phyloP scores from a whole-genome alignment of 2,888 invertebrate species.

The Helleia helle region DNA sequence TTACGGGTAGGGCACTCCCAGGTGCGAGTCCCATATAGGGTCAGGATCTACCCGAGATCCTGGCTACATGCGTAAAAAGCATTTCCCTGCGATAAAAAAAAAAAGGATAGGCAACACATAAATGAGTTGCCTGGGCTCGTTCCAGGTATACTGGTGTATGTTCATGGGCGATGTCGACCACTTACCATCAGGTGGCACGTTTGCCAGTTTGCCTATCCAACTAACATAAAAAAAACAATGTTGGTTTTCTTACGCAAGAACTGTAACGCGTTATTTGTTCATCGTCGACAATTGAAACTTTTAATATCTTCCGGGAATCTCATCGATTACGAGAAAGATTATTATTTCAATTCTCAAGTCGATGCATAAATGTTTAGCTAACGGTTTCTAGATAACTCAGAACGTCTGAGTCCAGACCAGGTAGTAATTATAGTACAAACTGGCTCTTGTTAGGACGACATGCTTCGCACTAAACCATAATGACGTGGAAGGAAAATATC shows the following conservation, averaged over 20 bases:
- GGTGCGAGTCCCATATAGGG: too few relatives aligned
- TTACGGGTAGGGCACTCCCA: too few relatives aligned
- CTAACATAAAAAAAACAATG: neutral
- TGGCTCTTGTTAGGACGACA: slow-evolving; percentile 4
- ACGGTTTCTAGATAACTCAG: neutral
- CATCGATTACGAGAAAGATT: slow-evolving; percentile 2
- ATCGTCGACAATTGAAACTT: neutral
- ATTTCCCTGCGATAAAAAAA: too few relatives aligned
- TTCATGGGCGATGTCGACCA: too few relatives aligned
- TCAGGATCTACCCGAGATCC: too few relatives aligned
- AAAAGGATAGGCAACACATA: too few relatives aligned
- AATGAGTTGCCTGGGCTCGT: too few relatives aligned
- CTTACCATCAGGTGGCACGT: too few relatives aligned
- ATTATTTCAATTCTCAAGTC: neutral
- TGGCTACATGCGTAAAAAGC: too few relatives aligned
- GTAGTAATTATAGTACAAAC: slow-evolving; percentile 6
- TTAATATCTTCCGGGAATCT: neutral
- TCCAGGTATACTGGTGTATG: too few relatives aligned
- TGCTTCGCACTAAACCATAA: neutral
- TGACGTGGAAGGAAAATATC: neutral
- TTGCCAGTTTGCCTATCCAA: too few relatives aligned
- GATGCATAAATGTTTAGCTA: neutral
- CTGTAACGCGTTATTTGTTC: neutral
- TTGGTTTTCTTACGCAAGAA: neutral
- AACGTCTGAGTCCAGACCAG: neutral